Evolutionary conservation across 2,888 invertebrate species (phyloP), one percentile per base, ranked within the genome.

Genomic region (Amphiduros pacificus): DNA sequence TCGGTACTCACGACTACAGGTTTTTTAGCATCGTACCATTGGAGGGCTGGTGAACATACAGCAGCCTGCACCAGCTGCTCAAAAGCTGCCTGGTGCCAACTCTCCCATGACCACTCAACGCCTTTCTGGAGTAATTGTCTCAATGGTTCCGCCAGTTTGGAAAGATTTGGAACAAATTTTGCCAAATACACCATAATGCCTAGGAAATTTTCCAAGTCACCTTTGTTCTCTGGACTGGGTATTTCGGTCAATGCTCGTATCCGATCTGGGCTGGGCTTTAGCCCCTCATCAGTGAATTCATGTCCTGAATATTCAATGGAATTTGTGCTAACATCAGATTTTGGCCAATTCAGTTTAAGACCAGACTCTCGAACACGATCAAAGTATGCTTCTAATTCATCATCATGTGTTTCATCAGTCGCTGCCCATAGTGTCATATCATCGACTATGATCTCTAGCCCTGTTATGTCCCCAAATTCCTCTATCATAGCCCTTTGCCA

Each of bases 141-240:
- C 2, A 70, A 48, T 11, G 63, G 67, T 5, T 61, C 29, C 2
- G 40, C 28, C 2, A 60, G 48, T 1, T 63, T 57, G 17, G 65
- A 55, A 1, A 66, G 54, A 20, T 63, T 55, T 2, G 58, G 60
- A 2, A 63, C 6, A 55, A 67, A 66, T 24, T 54, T 55, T 2
- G 60, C 27, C 20, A 68, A 60, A 26, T 66, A 68, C 24, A 63
- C 64, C 2, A 64, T 48, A 29, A 62, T 61, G 24, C 69, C 67
- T 17, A 64, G 56, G 40, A 65, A 61, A 11, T 64, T 17, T n/a
- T n/a, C n/a, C n/a, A n/a, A n/a, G n/a, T n/a, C n/a, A n/a, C n/a
- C n/a, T n/a, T n/a, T n/a, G n/a, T n/a, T n/a, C n/a, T n/a, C n/a
- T n/a, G n/a, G n/a, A n/a, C n/a, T n/a, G n/a, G n/a, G n/a, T n/a